Evolutionary conservation across 2,113 vertebrate genomes (phyloP).

Genomic region (Martes martes): DNA sequence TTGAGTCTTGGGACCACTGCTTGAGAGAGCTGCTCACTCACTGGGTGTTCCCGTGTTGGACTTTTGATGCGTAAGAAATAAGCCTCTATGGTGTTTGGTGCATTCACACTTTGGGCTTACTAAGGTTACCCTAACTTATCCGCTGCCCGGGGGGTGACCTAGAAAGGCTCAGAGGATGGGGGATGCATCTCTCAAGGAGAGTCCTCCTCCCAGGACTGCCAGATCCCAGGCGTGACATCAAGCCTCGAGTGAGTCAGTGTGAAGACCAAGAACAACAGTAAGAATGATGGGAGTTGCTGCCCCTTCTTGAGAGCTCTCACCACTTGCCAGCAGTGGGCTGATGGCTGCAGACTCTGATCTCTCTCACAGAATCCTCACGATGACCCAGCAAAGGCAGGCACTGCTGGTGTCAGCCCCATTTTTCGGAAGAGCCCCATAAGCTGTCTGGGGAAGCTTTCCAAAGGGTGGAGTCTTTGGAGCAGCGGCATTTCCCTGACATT

Average conservation of each 20-base stretch:
- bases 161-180: background rate
- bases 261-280: background rate
- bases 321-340: background rate
- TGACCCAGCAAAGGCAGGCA: background rate
- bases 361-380: background rate
- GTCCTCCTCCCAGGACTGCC: background rate
- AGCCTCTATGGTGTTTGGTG: background rate
- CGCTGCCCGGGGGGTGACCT: too few species aligned
- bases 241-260: background rate
- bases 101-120: background rate
- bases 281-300: background rate
- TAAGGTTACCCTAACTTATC: fast-evolving
- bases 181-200: too few species aligned
- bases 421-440: background rate
- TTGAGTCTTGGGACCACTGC: background rate
- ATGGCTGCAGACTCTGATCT: background rate
- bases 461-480: background rate
- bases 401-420: background rate
- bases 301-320: too few species aligned
- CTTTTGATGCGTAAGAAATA: background rate
- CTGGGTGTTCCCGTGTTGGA: fast-evolving
- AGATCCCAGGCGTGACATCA: background rate
- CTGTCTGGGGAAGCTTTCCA: background rate
- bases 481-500: background rate
- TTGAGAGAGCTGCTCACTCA: fast-evolving